phyloP scores from a whole-genome alignment of 2,113 vertebrate species.

The Tiliqua scincoides region DNA sequence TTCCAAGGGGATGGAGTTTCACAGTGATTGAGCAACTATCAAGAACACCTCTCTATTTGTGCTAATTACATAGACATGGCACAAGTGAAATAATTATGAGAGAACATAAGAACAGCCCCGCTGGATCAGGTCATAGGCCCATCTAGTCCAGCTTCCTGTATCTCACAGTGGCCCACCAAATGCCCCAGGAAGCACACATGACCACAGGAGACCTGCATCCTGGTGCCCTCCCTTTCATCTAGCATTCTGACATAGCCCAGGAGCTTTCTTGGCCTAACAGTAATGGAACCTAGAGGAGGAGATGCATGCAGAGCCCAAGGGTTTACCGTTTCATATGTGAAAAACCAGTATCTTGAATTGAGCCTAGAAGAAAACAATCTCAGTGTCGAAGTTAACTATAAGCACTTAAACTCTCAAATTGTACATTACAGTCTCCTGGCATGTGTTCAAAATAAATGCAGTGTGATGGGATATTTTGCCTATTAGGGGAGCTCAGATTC shows the following conservation, averaged over 20 bases:
- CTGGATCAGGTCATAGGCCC: no score
- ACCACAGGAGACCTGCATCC: no score
- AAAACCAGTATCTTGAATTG: not conserved
- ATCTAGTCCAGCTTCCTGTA: no score
- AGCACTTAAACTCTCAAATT: not conserved
- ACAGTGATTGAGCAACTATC: not conserved
- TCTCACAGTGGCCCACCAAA: no score
- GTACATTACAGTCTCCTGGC: accelerated
- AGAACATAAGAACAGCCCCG: no score
- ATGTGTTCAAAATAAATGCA: constrained; percentile 6
- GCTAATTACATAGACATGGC: not conserved
- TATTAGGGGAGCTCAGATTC: not conserved
- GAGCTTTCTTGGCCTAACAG: not conserved
- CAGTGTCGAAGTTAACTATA: not conserved
- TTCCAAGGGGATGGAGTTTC: no score
- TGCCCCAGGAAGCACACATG: no score
- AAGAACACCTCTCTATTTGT: not conserved
- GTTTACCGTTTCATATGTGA: not conserved
- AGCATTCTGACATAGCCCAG: no score
- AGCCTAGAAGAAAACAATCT: not conserved
- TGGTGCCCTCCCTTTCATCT: no score
- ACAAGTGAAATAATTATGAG: no score
- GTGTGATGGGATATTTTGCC: not conserved
- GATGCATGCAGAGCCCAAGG: not conserved
- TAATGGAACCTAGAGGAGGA: not conserved